Evolutionary conservation across 2,888 invertebrate genomes (phyloP), one percentile per base, ranked within the genome.

Genomic region (Argyra leucocephala): DNA sequence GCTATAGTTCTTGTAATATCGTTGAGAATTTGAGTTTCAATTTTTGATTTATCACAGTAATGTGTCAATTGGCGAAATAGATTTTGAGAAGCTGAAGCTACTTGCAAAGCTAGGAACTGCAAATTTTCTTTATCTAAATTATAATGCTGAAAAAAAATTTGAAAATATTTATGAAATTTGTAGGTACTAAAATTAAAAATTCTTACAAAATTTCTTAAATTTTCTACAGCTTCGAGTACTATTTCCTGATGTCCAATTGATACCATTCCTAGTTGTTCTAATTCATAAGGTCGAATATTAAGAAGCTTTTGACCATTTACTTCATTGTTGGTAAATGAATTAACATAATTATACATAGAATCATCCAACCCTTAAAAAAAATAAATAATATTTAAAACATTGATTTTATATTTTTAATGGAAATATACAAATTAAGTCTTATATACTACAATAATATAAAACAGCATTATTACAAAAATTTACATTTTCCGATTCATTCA

Each of bases 241-340:
- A 95, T 86, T 78, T 96, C 96, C 78, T 96, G 95, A 77, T 96
- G 96, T 12, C 96, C 96, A 69, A 97, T 86, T 76, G 90, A 88
- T 68, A 83, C 82, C 74, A 97, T 88, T 23, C 93, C 92, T 65
- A 96, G 83, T 76, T 90, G 87, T 75, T 93, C 90, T 69, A 97
- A 84, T 80, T 95, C 94, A 76, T 93, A 91, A 63, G 93, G 89
- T 67, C 93, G 86, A 73, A 96, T 84, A 76, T 88, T 88, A 71
- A 96, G 82, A 75, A 97, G 83, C 64, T 76, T 75, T 73, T 89
- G 88, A 72, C 88, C 97, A 75, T 88, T 88, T 59, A 96, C 87
- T 68, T 87, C 86, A 74, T 91, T 89, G 76, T 89, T 89, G 66
- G 88, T 82, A 78, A 96, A 91, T 70, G 85, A 86, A 72, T 89